These are phyloP conservation scores for Podabrus alpinus DNA, from an alignment of 2,888 invertebrate genomes.

Conservation along the genomic window DNA sequence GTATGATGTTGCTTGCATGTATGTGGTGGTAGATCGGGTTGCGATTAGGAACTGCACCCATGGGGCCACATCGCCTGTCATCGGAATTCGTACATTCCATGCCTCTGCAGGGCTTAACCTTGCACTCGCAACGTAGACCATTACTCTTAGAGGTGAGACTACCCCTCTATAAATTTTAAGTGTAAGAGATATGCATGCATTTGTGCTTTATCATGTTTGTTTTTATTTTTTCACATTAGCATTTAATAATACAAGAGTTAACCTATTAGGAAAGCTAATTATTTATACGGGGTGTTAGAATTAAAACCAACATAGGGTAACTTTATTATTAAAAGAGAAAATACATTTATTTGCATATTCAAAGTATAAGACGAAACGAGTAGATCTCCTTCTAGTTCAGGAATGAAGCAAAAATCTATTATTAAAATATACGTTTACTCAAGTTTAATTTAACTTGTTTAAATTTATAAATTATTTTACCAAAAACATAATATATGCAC, in stretches of 20 bases:
- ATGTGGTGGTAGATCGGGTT: conserved; percentile 58
- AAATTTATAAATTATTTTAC: too few species aligned
- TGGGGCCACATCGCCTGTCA: conserved; percentile 52
- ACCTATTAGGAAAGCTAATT: not conserved
- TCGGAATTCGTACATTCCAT: conserved; percentile 54
- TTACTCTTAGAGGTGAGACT: conserved; percentile 83
- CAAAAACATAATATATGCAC: not conserved
- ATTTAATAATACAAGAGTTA: not conserved
- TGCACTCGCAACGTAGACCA: conserved; percentile 65
- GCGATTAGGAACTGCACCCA: conserved; percentile 54
- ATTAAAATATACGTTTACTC: too few species aligned
- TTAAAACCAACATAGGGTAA: not conserved
- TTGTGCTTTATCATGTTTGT: not conserved
- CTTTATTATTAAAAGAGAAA: not conserved
- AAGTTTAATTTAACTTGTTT: too few species aligned
- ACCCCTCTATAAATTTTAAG: conserved; percentile 30
- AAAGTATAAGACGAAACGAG: too few species aligned
- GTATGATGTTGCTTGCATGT: conserved; percentile 58
- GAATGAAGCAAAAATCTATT: too few species aligned
- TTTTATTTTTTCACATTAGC: not conserved
- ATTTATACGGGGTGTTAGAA: not conserved
- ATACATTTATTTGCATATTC: not conserved
- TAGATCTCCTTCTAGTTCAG: too few species aligned
- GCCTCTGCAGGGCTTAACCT: conserved; percentile 57
- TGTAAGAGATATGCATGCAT: not conserved